Percentiles rank a stretch among this genome's conserved stretches.
Evolutionary conservation across 2,888 invertebrate species (phyloP).

Genomic region (Agapetus fuscipes): DNA sequence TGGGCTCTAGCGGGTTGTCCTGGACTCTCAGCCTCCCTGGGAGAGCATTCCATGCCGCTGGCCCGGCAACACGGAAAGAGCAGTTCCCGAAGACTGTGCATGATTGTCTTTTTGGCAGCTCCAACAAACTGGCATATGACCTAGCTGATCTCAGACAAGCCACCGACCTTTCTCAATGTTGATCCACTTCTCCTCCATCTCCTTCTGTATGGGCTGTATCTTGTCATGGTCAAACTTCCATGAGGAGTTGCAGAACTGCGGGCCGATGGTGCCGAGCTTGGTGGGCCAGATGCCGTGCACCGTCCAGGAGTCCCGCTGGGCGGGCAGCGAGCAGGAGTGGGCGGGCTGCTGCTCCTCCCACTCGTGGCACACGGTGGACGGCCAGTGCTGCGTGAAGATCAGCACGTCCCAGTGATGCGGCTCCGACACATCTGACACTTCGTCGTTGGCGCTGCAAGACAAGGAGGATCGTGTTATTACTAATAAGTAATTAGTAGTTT

Average conservation of each 20-base stretch:
- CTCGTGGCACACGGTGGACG: conserved; percentile 57
- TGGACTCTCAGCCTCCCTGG: too few species aligned
- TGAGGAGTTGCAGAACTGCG: conserved; percentile 60
- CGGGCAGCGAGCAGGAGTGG: conserved; percentile 56
- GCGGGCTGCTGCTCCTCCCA: conserved; percentile 54
- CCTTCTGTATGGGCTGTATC: conserved; percentile 46
- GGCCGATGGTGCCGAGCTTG: conserved; percentile 54
- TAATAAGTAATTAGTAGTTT: too few species aligned
- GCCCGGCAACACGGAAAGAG: too few species aligned
- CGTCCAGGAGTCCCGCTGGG: conserved; percentile 55
- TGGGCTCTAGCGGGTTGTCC: too few species aligned
- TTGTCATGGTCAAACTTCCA: conserved; percentile 54
- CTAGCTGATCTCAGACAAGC: too few species aligned
- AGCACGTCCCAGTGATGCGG: conserved; percentile 57
- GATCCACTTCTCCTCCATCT: conserved; percentile 57
- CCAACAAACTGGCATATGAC: too few species aligned
- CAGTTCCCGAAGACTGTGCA: too few species aligned
- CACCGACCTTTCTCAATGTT: conserved; percentile 58
- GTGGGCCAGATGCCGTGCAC: conserved; percentile 83
- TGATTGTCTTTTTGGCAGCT: too few species aligned
- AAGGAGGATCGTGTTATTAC: too few species aligned
- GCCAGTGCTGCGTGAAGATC: conserved; percentile 77
- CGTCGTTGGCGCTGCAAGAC: conserved; percentile 8
- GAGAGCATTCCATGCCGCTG: too few species aligned
- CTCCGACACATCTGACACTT: background rate